Evolutionary conservation across 2,888 invertebrate species (phyloP).

Genomic region (Hymenopus coronatus): DNA sequence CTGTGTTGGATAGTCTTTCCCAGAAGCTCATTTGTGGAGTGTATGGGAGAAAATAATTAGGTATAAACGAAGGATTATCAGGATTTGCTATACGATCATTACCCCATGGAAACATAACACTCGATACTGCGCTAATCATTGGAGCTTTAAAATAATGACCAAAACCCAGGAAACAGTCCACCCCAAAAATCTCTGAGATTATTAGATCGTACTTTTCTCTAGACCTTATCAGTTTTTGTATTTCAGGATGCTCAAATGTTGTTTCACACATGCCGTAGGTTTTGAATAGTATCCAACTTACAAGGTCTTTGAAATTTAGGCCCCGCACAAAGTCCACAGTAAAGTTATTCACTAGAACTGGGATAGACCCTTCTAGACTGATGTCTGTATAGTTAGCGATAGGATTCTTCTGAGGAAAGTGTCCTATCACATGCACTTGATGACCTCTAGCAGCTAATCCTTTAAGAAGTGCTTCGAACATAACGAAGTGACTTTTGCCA

Average conservation of each 20-base stretch:
- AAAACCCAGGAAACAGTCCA: slow-evolving; percentile 39
- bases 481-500: slow-evolving; percentile 51
- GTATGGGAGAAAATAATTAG: slow-evolving; percentile 37
- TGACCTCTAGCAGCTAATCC: slow-evolving; percentile 53
- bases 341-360: slow-evolving; percentile 14
- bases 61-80: slow-evolving; percentile 37
- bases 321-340: slow-evolving; percentile 8
- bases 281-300: slow-evolving; percentile 4
- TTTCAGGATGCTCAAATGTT: slow-evolving; percentile 7
- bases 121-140: slow-evolving; percentile 29
- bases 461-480: slow-evolving; percentile 50
- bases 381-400: slow-evolving; percentile 45
- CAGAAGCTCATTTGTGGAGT: slow-evolving; percentile 38
- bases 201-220: slow-evolving; percentile 37
- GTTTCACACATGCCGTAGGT: slow-evolving; percentile 6
- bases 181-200: slow-evolving; percentile 39
- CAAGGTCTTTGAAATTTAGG: neutral
- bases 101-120: slow-evolving; percentile 33
- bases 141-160: slow-evolving; percentile 36
- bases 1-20: slow-evolving; percentile 38
- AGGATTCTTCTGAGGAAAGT: slow-evolving; percentile 42
- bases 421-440: slow-evolving; percentile 53
- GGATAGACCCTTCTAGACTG: slow-evolving; percentile 9
- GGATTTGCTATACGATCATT: slow-evolving; percentile 36
- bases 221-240: slow-evolving; percentile 11